Evolutionary conservation across 2,888 invertebrate genomes (phyloP), one percentile per base, ranked within the genome.

Genomic region (Aplocera efformata): DNA sequence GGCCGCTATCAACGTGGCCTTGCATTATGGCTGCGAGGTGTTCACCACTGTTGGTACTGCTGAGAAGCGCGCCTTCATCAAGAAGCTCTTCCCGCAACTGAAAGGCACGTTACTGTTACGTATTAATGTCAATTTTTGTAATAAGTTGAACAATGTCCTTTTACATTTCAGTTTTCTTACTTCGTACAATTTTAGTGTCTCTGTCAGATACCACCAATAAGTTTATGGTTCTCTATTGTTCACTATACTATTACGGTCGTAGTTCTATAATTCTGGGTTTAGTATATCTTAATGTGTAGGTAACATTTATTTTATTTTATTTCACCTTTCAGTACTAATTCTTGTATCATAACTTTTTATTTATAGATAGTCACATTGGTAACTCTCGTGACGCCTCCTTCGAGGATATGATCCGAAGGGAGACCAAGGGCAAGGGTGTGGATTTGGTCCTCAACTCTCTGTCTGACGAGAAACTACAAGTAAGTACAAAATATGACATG

Each of bases 1-100:
- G 81, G 98, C 99, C 0, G 98, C 98, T 39, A 99, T 99, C 60
- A 91, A 96, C 7, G 96, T 99, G 50, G 98, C 98, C 0, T 88
- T 99, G 1, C 92, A 94, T 64, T 91, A 94, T 79, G 97, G 96
- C 6, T 95, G 98, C 72, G 94, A 93, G 36, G 95, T 98, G 0
- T 98, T 94, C 82, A 98, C 98, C 7, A 99, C 98, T 0, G 98
- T 98, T 0, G 96, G 96, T 10, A 95, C 96, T 1, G 89, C 92
- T 49, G 95, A 95, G 50, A 98, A 98, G 82, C 90, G 95, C 10
- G 93, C 95, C 4, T 98, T 96, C 78, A 90, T 99, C 46, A 94
- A 96, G 79, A 92, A 94, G 55, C 91, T 93, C 3, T 99, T 98
- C 91, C 98, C 98, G 0, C 84, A 90, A 50, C 70, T 91, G 0